Evolutionary conservation across 2,888 invertebrate genomes (phyloP), one percentile per base, ranked within the genome.

Genomic region (Pollenia griseotomentosa): DNA sequence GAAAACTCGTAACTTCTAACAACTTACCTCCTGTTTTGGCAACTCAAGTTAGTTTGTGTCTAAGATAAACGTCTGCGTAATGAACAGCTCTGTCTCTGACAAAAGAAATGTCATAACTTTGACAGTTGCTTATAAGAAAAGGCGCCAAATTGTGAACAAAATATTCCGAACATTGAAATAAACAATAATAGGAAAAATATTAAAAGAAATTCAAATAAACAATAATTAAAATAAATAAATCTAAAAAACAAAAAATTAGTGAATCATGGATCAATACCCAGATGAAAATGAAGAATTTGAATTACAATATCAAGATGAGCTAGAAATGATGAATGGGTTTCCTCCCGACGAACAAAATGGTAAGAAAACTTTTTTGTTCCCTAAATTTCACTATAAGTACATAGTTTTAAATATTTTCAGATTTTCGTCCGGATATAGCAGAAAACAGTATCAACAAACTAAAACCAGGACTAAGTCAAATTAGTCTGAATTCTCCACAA

Each of bases 261-360:
- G 23, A 23, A 23, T 23, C 23, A 89, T 89, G 89, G 91, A 92
- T 88, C 92, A 94, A 88, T 94, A 92, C 90, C 93, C 93, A 1
- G 94, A 93, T 80, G 93, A 93, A 81, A 95, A 95, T 88, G 95
- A 96, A 88, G 95, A 95, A 93, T 96, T 95, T 90, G 96, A 96
- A 91, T 94, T 96, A 73, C 95, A 95, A 94, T 96, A 96, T 89
- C 95, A 95, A 55, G 96, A 96, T 91, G 96, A 96, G 89, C 90
- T 96, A 88, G 96, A 96, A 89, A 92, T 96, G 92, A 90, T 96
- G 51, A 94, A 94, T 57, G 95, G 95, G 12, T 82, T 90, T 63
- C 89, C 89, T 1, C 84, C 88, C 8, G 89, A 90, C 14, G 88
- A 89, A 42, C 88, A 89, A 44, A 88, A 89, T 71, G 89, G 82